A percentile compares a stretch with the other conserved stretches of the same genome.
Conservation (phyloP, 2,888 invertebrate genomes). For the Ophioninae sp. region DNA sequence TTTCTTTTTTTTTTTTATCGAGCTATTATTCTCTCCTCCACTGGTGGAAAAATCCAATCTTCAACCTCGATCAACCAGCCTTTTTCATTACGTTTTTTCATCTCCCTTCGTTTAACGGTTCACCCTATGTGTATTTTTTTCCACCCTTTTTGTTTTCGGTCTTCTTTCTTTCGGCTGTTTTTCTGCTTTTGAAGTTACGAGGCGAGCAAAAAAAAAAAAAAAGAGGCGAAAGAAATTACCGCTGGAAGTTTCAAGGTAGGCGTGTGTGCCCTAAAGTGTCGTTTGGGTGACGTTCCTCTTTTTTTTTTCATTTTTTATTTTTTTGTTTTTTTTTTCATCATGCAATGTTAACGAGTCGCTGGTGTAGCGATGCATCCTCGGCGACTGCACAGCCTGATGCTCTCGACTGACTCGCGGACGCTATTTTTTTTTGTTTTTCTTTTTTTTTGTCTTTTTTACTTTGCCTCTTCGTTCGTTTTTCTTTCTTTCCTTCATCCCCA, state of each 20-base stretch:
- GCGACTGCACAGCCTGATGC: constrained; percentile 50
- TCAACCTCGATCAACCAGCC: background rate
- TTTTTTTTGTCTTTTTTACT: background rate
- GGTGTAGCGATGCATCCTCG: constrained; percentile 49
- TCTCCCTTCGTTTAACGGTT: background rate
- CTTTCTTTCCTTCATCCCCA: background rate
- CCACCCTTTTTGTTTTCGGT: too few species aligned
- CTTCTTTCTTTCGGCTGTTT: constrained; percentile 8
- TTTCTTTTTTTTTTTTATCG: background rate
- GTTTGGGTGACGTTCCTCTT: constrained; percentile 66
- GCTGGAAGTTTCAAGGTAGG: constrained; percentile 64
- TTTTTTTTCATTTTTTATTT: too few species aligned
- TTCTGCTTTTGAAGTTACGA: constrained; percentile 26
- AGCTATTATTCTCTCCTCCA: background rate
- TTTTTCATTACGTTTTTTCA: constrained; percentile 6
- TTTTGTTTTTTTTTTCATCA: constrained; percentile 49
- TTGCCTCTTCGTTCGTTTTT: too few species aligned
- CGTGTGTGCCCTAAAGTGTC: constrained; percentile 66
- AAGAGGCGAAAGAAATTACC: constrained; percentile 49
- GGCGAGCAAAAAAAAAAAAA: constrained; percentile 38
- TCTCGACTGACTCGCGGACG: constrained; percentile 38
- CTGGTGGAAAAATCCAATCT: background rate
- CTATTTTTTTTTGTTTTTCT: background rate
- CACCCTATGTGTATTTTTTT: background rate
- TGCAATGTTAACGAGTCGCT: constrained; percentile 45